A percentile compares a stretch with the other conserved stretches of the same genome.
Conservation (phyloP, 2,888 invertebrate genomes). For the Orthonychiurus folsomi region DNA sequence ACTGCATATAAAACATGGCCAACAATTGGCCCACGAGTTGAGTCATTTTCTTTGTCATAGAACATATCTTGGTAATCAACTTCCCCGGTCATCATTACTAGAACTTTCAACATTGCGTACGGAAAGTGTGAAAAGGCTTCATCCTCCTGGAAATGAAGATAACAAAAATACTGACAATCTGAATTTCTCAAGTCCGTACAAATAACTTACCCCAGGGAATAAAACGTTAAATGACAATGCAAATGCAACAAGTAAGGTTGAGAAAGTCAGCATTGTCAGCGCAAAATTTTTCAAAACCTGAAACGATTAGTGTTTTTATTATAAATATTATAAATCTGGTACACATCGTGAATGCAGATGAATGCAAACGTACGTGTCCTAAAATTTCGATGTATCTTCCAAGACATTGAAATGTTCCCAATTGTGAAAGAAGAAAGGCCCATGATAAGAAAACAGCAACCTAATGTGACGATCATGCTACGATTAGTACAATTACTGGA, state of each 20-base stretch:
- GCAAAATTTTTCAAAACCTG: slow-evolving; percentile 37
- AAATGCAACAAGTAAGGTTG: slow-evolving; percentile 35
- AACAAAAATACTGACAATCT: neutral
- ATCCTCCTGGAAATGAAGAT: slow-evolving; percentile 14
- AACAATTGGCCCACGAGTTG: slow-evolving; percentile 22
- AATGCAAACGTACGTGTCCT: slow-evolving; percentile 25
- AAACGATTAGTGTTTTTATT: too few species aligned
- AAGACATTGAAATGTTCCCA: slow-evolving; percentile 36
- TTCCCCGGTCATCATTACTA: slow-evolving; percentile 39
- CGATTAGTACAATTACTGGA: neutral
- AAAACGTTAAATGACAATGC: slow-evolving; percentile 36
- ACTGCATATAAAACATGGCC: slow-evolving; percentile 37
- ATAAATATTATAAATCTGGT: slow-evolving; percentile 8
- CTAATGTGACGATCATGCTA: slow-evolving; percentile 4
- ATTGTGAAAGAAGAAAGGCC: slow-evolving; percentile 35
- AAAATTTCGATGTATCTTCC: slow-evolving; percentile 38
- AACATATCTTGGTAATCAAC: slow-evolving; percentile 37
- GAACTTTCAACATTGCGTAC: slow-evolving; percentile 30
- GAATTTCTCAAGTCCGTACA: neutral
- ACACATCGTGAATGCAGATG: neutral
- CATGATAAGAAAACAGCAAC: slow-evolving; percentile 35
- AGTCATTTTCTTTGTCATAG: slow-evolving; percentile 28
- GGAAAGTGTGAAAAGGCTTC: slow-evolving; percentile 10
- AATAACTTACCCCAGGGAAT: slow-evolving; percentile 32
- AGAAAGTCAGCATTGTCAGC: slow-evolving; percentile 34